Conservation (phyloP, 2,113 vertebrate genomes). For the Phylloscopus trochiloides region DNA sequence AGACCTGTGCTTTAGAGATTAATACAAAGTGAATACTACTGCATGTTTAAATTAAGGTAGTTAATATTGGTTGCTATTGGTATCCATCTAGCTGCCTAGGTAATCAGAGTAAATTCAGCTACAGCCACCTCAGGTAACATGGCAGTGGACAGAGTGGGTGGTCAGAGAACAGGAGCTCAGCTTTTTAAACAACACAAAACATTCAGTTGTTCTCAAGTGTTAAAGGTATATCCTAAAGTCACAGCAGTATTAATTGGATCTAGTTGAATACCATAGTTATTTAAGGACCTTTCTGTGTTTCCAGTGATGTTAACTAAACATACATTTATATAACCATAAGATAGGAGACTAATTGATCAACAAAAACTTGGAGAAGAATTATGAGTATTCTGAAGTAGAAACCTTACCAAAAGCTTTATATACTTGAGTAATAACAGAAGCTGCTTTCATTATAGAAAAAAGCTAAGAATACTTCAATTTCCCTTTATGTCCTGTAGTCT, state of each 20-base stretch:
- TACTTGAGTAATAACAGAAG: neutral
- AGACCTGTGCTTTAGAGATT: neutral
- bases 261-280: neutral
- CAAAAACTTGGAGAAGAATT: neutral
- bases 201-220: neutral
- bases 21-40: neutral
- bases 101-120: neutral
- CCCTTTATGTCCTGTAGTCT: no score
- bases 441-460: neutral
- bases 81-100: neutral
- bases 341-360: neutral
- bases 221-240: neutral
- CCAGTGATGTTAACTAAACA: neutral
- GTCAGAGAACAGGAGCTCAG: neutral
- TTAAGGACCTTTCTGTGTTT: neutral
- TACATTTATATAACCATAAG: neutral
- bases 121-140: neutral
- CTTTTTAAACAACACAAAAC: neutral
- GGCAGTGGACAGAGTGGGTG: neutral
- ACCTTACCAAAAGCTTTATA: neutral
- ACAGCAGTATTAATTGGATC: neutral
- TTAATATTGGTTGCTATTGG: fast-evolving
- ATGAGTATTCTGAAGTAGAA: neutral
- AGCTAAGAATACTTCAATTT: neutral
- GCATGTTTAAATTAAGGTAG: neutral